Base-by-base conservation (phyloP, 2,113 vertebrate species). In the Blennius ocellaris region DNA sequence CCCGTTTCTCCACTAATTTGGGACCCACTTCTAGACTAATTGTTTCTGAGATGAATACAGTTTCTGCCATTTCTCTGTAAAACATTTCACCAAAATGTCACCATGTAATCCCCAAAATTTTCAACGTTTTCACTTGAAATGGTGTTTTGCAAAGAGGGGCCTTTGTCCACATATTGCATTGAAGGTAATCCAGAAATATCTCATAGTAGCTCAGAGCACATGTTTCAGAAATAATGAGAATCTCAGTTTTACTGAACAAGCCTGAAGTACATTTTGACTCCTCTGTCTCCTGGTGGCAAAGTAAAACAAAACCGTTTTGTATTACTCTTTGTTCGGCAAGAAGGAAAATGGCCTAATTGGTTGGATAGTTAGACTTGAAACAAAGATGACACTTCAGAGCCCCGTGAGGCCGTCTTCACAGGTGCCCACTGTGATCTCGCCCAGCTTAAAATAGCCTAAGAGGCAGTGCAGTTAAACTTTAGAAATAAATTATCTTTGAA, bases 361-460 rank as follows among this genome's bases (percentile, higher is more conserved):
- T 69, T 30, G 38, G 43, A 41, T 36, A 5, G 45, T 11, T 47
- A 52, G 37, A 68, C 55, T 64, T 65, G 57, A 8, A 48, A 71
- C 38, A 47, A 52, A 60, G 62, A 50, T 73, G 64, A 48, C 58
- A 78, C 57, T 3, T 14, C 43, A 52, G 65, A 66, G 48, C 15
- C 40, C 55, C 66, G 47, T 38, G 55, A 65, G 65, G 48, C 38
- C 61, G 17, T 61, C 39, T 62, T 76, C 15, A 61, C 41, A 74
- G 58, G 17, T 54, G 67, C 60, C 14, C 15, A 15, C 8, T 43
- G 12, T 55, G 69, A 80, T 64, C 45, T 57, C 49, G 41, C 59
- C 44, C 11, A 38, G 62, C 60, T 76, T 63, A 67, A 78, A 84
- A 86, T 72, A 82, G 70, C 57, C 54, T 37, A 17, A 45, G 52